A percentile compares a stretch with the other conserved stretches of the same genome.
These are phyloP conservation scores for Platanista minor DNA, from an alignment of 2,113 vertebrate species.

Conservation along the genomic window DNA sequence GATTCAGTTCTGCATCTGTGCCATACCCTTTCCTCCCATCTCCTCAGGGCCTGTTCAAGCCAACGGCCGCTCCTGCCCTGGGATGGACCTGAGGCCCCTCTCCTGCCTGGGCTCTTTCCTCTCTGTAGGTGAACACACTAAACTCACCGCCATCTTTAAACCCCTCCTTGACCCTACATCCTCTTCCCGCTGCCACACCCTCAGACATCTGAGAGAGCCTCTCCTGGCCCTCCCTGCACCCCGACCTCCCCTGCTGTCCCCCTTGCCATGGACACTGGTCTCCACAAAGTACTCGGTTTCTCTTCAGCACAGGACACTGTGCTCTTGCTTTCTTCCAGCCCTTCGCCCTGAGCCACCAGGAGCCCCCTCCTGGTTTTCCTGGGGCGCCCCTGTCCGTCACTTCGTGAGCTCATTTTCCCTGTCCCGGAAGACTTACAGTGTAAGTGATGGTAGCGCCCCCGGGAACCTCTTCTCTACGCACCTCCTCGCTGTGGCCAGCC, in stretches of 20 bases:
- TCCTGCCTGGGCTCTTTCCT: not conserved
- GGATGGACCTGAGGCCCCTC: not conserved
- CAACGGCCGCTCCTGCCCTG: accelerated
- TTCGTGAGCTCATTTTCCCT: not conserved
- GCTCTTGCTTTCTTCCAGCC: not conserved
- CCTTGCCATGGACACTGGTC: not conserved
- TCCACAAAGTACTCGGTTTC: not conserved
- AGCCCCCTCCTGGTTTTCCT: not conserved
- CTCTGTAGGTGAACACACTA: not conserved
- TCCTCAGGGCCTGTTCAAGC: not conserved
- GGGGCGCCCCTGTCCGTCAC: not conserved
- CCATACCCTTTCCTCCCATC: not conserved
- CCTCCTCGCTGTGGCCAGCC: not conserved
- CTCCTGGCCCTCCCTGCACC: not conserved
- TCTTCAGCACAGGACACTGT: not conserved
- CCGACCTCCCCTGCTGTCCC: not conserved
- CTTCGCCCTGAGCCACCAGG: not conserved
- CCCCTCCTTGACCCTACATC: accelerated
- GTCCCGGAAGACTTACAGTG: too few species aligned
- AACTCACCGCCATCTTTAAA: accelerated
- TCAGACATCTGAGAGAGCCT: not conserved
- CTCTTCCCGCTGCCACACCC: not conserved
- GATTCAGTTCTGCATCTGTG: not conserved
- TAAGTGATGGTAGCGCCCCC: not conserved
- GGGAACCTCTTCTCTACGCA: too few species aligned